Base-by-base conservation (phyloP, 2,888 invertebrate genomes). In the Taphrorychus bicolor region DNA sequence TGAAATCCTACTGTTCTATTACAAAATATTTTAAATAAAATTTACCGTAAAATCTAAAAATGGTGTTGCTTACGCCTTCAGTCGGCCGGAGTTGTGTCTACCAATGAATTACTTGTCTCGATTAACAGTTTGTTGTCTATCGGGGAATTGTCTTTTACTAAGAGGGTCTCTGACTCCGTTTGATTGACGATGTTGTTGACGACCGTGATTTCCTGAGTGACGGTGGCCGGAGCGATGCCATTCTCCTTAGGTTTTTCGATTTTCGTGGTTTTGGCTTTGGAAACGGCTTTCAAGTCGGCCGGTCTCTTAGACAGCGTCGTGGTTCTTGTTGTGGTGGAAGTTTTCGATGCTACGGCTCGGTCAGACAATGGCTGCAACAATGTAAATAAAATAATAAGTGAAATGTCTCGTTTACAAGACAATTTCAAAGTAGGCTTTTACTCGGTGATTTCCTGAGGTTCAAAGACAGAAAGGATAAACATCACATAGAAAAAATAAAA, bases 71-170 rank as follows among this genome's bases (percentile, higher is more conserved):
- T 60, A 49, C 49, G 23, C 59, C 42, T 76, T 81, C 81, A 81
- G 79, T 81, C 80, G 76, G 80, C 78, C 9, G 75, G 73, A 57
- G 71, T 76, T 69, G 78, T 72, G 59, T 79, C 76, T 64, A 76
- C 70, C 22, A 79, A 70, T 51, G 76, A 73, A 21, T 69, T 69
- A 51, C 41, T 54, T 21, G 56, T 32, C 68, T 80, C 82, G 45
- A 77, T 75, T 59, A 79, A 70, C 64, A 80, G 62, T 70, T 80
- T 81, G 72, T 80, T 80, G 72, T 80, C 78, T 57, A 82, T 54
- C 7, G 82, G 83, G 5, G 82, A 82, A 69, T 79, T 78, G 73
- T 83, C 82, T 73, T 82, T 83, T 22, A 80, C 18, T 54, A 59
- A n/a, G 32, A 79, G 70, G 24, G 75, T 72, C 52, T 78, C 77